Evolutionary conservation across 1,140 invertebrate species (phyloP).

Genomic region (Ylistrum balloti): DNA sequence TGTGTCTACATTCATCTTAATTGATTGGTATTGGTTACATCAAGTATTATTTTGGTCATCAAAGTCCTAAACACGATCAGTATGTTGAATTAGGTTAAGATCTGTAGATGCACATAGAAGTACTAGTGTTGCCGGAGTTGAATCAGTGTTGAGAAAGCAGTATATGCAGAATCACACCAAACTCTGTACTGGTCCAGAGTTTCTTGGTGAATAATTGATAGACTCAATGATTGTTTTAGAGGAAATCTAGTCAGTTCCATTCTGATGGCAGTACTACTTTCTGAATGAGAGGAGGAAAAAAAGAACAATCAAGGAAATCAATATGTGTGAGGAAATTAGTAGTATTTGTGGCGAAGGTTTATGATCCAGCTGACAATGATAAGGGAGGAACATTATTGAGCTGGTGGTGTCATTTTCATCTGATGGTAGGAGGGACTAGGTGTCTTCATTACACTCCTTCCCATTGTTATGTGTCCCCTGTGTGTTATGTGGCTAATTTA

Average conservation of each 20-base stretch:
- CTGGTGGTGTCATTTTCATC: neutral
- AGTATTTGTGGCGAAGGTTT: neutral
- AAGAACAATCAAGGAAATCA: neutral
- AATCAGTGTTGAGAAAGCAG: neutral
- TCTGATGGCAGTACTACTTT: neutral
- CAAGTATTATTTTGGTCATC: no score
- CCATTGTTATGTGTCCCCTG: neutral
- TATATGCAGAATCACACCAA: neutral
- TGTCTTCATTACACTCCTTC: neutral
- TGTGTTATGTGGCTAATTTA: neutral
- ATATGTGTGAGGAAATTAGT: neutral
- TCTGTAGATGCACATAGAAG: no score
- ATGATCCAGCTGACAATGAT: neutral
- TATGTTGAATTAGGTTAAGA: no score
- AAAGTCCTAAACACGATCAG: no score
- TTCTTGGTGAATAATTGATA: constrained; percentile 3
- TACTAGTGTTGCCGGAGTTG: no score
- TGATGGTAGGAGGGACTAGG: constrained; percentile 4
- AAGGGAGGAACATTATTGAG: neutral
- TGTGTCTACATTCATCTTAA: no score
- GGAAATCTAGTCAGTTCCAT: constrained; percentile 21
- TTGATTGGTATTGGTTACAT: no score
- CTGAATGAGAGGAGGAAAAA: no score
- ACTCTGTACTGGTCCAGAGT: neutral
- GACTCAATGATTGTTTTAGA: neutral